Evolutionary conservation across 2,888 invertebrate genomes (phyloP).

Genomic region (Syritta pipiens): DNA sequence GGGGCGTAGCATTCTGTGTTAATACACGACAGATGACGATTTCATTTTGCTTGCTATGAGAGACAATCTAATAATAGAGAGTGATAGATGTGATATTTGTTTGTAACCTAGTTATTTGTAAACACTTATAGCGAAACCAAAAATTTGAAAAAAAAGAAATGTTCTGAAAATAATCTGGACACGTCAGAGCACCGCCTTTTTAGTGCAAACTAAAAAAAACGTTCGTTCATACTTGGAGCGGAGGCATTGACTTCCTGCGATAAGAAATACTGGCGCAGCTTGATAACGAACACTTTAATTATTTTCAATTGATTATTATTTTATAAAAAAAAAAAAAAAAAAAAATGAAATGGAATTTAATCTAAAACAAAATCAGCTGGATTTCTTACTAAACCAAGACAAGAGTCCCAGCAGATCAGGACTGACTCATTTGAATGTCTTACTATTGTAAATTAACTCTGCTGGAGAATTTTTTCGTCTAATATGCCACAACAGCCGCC

Average conservation of each 20-base stretch:
- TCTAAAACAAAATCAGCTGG: no score
- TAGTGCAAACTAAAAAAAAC: conserved; percentile 16
- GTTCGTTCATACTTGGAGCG: background rate
- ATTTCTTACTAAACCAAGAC: no score
- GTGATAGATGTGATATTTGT: conserved; percentile 1
- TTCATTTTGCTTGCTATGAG: conserved; percentile 6
- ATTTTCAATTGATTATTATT: no score
- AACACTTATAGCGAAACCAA: conserved; percentile 22
- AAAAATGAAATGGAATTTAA: no score
- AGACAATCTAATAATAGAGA: conserved; percentile 36
- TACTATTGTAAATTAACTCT: no score
- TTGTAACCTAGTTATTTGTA: conserved; percentile 8
- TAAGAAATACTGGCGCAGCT: conserved; percentile 7
- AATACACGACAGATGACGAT: conserved; percentile 22
- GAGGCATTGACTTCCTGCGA: conserved; percentile 47
- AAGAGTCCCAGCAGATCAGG: background rate
- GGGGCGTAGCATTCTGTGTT: background rate
- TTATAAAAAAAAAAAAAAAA: no score
- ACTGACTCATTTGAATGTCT: background rate
- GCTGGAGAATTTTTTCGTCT: conserved; percentile 9
- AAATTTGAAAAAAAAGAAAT: background rate
- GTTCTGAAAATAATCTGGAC: conserved; percentile 1
- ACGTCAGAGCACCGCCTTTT: conserved; percentile 2
- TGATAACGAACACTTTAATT: no score
- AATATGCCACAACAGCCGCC: conserved; percentile 19